A percentile compares a stretch with the other conserved stretches of the same genome.
Evolutionary conservation across 2,797 vertebrate species (phyloP).

Genomic region (Oreonectes daqikongensis): DNA sequence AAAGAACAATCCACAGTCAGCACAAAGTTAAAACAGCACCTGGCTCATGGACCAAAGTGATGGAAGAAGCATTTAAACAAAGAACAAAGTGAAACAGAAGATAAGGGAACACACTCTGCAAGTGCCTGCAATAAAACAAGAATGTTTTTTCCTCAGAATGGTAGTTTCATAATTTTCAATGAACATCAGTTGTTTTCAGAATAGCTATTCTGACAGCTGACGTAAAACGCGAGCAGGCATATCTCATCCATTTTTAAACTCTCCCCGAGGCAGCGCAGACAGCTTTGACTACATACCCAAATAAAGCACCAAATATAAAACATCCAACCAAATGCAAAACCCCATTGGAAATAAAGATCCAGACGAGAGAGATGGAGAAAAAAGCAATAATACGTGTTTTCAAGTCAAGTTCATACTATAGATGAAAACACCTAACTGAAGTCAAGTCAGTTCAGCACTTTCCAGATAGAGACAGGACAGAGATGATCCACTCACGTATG

Average conservation of each 20-base stretch:
- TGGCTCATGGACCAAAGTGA: background rate
- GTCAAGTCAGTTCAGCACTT: no score
- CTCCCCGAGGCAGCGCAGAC: background rate
- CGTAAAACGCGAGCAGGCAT: background rate
- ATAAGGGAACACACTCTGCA: background rate
- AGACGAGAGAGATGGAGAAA: slow-evolving; percentile 1
- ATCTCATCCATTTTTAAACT: slow-evolving; percentile 3
- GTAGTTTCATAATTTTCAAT: background rate
- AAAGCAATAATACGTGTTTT: background rate
- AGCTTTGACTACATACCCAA: background rate
- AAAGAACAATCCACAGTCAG: background rate
- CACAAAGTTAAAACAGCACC: background rate
- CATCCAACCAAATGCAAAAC: slow-evolving; percentile 15
- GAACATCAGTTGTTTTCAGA: background rate
- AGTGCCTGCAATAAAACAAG: no score
- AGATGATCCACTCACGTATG: background rate
- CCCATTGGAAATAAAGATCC: no score
- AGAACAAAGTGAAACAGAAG: background rate
- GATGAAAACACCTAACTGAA: background rate
- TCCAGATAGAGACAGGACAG: background rate
- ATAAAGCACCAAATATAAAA: background rate
- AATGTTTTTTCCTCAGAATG: background rate
- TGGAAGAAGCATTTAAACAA: background rate
- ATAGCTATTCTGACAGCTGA: background rate
- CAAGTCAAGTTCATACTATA: slow-evolving; percentile 9